phyloP scores from a whole-genome alignment of 2,797 vertebrate genomes.

The Carduelis carduelis region DNA sequence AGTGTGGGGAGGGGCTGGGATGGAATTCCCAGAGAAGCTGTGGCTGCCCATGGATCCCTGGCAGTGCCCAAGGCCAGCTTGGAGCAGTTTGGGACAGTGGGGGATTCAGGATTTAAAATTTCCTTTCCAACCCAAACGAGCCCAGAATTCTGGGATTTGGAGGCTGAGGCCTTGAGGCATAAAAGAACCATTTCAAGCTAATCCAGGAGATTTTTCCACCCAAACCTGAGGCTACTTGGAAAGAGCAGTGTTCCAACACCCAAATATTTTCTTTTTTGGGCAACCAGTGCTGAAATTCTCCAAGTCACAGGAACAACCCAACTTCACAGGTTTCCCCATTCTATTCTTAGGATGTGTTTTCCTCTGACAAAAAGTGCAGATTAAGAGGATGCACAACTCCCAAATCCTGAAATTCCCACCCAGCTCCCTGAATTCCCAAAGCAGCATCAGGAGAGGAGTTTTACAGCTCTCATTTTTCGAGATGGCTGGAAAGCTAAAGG shows the following conservation, averaged over 20 bases:
- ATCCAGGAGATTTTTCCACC: background rate
- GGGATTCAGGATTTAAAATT: background rate
- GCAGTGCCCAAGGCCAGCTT: rapidly evolving
- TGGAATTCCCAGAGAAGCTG: background rate
- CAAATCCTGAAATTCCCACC: background rate
- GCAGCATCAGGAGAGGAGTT: background rate
- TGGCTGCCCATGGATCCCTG: background rate
- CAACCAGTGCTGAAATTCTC: background rate
- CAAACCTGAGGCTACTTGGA: too few species aligned
- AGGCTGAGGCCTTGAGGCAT: background rate
- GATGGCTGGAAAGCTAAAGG: background rate
- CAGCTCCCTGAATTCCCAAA: background rate
- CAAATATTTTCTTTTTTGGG: background rate
- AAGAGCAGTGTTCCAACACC: background rate
- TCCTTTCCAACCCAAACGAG: background rate
- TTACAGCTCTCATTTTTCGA: rapidly evolving
- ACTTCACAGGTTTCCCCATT: background rate
- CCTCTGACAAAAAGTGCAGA: background rate
- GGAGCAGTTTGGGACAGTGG: background rate
- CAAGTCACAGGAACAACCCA: background rate
- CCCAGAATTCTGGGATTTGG: background rate
- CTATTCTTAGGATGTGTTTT: background rate
- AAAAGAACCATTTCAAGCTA: background rate
- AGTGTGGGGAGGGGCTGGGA: background rate
- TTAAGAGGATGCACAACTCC: background rate